Percentiles rank a stretch among this genome's conserved stretches.
Conservation (phyloP, 2,113 vertebrate species). For the Saguinus midas region DNA sequence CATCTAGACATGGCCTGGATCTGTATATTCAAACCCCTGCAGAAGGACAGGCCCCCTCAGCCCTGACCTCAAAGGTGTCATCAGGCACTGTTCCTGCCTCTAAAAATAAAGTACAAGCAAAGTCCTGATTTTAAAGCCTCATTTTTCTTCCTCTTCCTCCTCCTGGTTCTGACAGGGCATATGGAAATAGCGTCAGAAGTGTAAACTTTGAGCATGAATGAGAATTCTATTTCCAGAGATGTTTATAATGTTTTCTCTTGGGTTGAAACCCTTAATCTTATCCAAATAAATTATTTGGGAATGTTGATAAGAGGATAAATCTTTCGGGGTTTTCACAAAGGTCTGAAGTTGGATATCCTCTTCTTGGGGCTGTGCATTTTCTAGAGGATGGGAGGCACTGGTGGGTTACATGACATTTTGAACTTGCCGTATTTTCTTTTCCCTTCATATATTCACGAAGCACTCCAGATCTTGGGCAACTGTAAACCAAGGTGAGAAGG, state of each 20-base stretch:
- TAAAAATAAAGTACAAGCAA: not conserved
- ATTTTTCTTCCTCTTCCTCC: not conserved
- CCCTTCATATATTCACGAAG: not conserved
- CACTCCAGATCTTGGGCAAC: not conserved
- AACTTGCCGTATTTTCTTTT: conserved; percentile 17
- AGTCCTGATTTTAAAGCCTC: not conserved
- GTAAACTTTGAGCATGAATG: conserved; percentile 31
- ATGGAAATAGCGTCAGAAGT: conserved; percentile 39
- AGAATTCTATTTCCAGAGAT: conserved; percentile 60
- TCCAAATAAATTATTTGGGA: conserved; percentile 47
- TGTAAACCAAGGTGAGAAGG: conserved; percentile 26
- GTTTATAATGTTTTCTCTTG: conserved; percentile 42
- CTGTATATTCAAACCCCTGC: not conserved
- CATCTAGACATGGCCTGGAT: not conserved
- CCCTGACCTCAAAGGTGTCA: not conserved
- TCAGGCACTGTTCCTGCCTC: not conserved
- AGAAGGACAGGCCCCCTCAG: not conserved
- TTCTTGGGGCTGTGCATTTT: not conserved
- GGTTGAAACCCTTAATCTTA: conserved; percentile 56
- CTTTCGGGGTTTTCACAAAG: conserved; percentile 36
- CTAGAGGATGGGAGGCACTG: not conserved
- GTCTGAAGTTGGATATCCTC: conserved; percentile 30
- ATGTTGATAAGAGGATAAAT: conserved; percentile 62
- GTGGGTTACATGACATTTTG: not conserved
- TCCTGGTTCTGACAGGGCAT: not conserved